Evolutionary conservation across 92 coral and sea anemone species (phyloP).

Genomic region (Phenganax marumi): DNA sequence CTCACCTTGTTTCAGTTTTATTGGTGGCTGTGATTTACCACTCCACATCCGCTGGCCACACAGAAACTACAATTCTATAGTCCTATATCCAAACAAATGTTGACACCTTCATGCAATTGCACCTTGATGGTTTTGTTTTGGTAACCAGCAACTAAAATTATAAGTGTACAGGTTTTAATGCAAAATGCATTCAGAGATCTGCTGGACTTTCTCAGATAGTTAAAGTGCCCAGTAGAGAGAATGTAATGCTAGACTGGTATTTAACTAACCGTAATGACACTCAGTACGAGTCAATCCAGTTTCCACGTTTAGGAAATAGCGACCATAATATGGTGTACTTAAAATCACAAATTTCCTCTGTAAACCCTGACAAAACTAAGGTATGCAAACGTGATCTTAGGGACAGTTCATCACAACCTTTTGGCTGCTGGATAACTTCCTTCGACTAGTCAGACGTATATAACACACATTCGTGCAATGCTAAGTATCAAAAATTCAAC

Average conservation of each 20-base stretch:
- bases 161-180: no score
- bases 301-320: slow-evolving; percentile 9
- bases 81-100: background rate
- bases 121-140: background rate
- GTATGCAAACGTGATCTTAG: slow-evolving; percentile 13
- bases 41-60: slow-evolving; percentile 5
- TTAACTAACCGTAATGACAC: background rate
- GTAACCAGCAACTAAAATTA: no score
- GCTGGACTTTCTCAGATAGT: no score
- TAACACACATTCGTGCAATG: background rate
- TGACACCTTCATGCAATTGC: background rate
- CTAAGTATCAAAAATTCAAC: no score
- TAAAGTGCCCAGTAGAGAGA: slow-evolving; percentile 8
- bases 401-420: no score
- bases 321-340: no score
- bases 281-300: slow-evolving; percentile 2
- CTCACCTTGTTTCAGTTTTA: background rate
- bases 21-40: no score
- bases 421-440: slow-evolving; percentile 23
- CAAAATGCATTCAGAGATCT: no score
- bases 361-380: background rate
- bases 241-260: slow-evolving; percentile 19
- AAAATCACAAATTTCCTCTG: background rate
- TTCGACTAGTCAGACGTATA: slow-evolving; percentile 16
- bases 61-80: background rate